These are phyloP conservation scores for Drosophila kanekoi DNA, from an alignment of 2,888 invertebrate genomes.

Conservation along the genomic window DNA sequence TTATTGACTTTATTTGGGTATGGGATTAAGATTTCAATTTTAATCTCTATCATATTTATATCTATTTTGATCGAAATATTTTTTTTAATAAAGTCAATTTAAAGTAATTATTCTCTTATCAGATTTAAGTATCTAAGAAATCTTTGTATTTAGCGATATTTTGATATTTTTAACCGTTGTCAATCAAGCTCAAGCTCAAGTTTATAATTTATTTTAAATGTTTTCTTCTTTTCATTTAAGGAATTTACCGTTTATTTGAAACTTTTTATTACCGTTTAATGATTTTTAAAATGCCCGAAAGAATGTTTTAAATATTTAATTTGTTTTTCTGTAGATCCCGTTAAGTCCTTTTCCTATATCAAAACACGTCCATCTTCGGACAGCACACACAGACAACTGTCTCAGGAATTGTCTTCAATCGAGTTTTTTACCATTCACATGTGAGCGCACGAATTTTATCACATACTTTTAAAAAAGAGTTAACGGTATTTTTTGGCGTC, in stretches of 20 bases:
- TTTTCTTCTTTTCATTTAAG: background rate
- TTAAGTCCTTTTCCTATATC: conserved; percentile 11
- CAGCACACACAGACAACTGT: conserved; percentile 53
- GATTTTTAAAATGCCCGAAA: background rate
- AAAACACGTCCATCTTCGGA: conserved; percentile 47
- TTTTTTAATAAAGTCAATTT: too few species aligned
- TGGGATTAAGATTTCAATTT: too few species aligned
- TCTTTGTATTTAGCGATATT: too few species aligned
- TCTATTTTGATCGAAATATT: too few species aligned
- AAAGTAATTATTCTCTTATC: too few species aligned
- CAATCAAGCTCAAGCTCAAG: too few species aligned
- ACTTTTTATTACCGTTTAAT: conserved; percentile 16
- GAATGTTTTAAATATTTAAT: background rate
- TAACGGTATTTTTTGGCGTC: conserved; percentile 53
- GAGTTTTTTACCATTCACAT: conserved; percentile 53
- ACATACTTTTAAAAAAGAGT: conserved; percentile 53
- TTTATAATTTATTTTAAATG: background rate
- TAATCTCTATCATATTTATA: too few species aligned
- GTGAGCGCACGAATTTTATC: conserved; percentile 43
- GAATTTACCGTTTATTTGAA: background rate
- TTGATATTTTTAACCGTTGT: too few species aligned
- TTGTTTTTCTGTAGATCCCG: conserved; percentile 5
- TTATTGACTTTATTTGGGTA: too few species aligned
- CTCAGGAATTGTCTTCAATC: conserved; percentile 13
- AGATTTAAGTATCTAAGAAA: too few species aligned